Conservation (phyloP, 2,113 vertebrate species). For the Rafetus swinhoei region DNA sequence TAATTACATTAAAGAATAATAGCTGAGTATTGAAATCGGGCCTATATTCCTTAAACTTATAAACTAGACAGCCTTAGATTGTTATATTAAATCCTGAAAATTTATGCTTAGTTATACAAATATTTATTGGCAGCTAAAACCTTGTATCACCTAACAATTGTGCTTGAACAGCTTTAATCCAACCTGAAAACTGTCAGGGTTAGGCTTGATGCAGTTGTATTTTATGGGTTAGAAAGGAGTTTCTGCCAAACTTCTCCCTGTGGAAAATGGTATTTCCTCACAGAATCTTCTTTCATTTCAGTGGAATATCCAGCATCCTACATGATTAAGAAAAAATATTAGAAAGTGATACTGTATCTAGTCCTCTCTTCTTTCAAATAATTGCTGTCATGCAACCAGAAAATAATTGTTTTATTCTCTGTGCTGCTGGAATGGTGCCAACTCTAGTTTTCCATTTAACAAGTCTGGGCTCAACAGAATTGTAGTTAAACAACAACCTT, state of each 20-base stretch:
- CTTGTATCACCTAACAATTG: not conserved
- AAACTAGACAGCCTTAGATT: not conserved
- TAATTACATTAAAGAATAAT: not conserved
- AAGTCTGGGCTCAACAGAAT: not conserved
- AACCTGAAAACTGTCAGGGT: not conserved
- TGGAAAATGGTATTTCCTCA: conserved; percentile 81
- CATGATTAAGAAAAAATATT: not conserved
- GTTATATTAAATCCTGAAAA: not conserved
- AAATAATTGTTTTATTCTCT: not conserved
- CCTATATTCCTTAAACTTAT: not conserved
- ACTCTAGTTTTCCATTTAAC: not conserved
- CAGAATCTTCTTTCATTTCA: conserved; percentile 87
- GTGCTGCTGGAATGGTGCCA: not conserved
- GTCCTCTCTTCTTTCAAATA: not conserved
- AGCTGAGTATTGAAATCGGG: not conserved
- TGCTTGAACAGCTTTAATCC: not conserved
- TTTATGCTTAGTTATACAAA: not conserved
- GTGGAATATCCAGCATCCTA: conserved; percentile 87
- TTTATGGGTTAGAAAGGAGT: conserved; percentile 22
- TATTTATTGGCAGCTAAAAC: not conserved
- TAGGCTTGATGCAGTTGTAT: not conserved
- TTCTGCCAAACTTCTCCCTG: conserved; percentile 82
- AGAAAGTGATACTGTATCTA: not conserved
- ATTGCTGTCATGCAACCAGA: not conserved
- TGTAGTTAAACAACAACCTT: not conserved